Conservation (phyloP, 2,113 vertebrate genomes). For the Arenaria interpres region DNA sequence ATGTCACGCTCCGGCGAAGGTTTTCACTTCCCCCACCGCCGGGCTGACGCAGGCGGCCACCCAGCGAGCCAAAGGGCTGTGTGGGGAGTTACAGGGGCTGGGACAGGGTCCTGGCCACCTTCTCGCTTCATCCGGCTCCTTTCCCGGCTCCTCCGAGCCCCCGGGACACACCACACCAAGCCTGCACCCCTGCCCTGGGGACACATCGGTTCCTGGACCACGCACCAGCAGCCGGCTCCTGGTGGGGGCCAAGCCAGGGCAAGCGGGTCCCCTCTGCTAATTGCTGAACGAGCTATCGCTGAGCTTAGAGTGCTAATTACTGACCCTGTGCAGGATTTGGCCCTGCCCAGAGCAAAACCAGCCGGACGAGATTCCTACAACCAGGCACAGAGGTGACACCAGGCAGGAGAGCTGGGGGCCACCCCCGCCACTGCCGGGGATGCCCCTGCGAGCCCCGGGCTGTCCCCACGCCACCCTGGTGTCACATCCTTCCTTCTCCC, state of each 20-base stretch:
- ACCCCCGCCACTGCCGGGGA: not conserved
- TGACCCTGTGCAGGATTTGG: not conserved
- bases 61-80: not conserved
- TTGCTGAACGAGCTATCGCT: fast-evolving
- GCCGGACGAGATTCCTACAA: not conserved
- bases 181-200: fast-evolving
- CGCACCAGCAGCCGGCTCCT: fast-evolving
- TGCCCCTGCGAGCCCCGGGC: not conserved
- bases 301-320: not conserved
- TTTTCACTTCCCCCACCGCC: not conserved
- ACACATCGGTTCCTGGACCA: fast-evolving
- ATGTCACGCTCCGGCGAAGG: not conserved
- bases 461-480: not conserved
- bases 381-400: fast-evolving
- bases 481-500: not conserved
- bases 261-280: fast-evolving
- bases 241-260: fast-evolving
- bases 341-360: not conserved
- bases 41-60: not conserved
- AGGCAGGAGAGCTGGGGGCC: not conserved
- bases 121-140: fast-evolving
- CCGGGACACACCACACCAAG: fast-evolving
- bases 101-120: not conserved
- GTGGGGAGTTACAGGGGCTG: fast-evolving
- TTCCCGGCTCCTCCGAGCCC: not conserved